Evolutionary conservation across 2,888 invertebrate genomes (phyloP).

Genomic region (Spicauda simplicius): DNA sequence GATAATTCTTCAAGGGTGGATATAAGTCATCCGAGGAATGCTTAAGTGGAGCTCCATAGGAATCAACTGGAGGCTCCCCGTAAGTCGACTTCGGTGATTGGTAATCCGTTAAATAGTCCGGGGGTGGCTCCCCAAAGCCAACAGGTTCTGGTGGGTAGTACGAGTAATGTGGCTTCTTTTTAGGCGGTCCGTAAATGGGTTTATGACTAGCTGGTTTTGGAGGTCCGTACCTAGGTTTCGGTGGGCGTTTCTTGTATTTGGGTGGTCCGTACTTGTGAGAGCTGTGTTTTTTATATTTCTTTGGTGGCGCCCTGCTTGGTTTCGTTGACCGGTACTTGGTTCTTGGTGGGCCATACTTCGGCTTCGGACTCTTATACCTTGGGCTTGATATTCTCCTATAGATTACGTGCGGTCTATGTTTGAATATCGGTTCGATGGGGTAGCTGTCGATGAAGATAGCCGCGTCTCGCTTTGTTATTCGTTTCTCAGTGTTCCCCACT

Average conservation of each 20-base stretch:
- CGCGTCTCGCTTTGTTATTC: constrained; percentile 59
- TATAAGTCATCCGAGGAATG: constrained; percentile 40
- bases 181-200: constrained; percentile 51
- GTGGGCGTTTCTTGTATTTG: constrained; percentile 50
- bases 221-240: constrained; percentile 53
- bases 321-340: constrained; percentile 56
- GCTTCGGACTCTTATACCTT: constrained; percentile 50
- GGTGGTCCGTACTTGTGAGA: constrained; percentile 53
- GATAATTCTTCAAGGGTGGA: constrained; percentile 46
- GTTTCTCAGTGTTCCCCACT: constrained; percentile 43
- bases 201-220: constrained; percentile 48
- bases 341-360: constrained; percentile 53
- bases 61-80: constrained; percentile 63
- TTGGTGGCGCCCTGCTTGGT: constrained; percentile 52
- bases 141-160: constrained; percentile 50
- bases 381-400: constrained; percentile 58
- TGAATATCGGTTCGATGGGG: constrained; percentile 53
- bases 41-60: constrained; percentile 61
- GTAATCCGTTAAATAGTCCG: constrained; percentile 47
- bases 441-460: constrained; percentile 60
- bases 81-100: constrained; percentile 49
- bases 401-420: constrained; percentile 60
- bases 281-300: constrained; percentile 56
- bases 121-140: constrained; percentile 71
- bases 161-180: constrained; percentile 44